phyloP scores from a whole-genome alignment of 1,140 invertebrate species.

The Zaprionus camerounensis region DNA sequence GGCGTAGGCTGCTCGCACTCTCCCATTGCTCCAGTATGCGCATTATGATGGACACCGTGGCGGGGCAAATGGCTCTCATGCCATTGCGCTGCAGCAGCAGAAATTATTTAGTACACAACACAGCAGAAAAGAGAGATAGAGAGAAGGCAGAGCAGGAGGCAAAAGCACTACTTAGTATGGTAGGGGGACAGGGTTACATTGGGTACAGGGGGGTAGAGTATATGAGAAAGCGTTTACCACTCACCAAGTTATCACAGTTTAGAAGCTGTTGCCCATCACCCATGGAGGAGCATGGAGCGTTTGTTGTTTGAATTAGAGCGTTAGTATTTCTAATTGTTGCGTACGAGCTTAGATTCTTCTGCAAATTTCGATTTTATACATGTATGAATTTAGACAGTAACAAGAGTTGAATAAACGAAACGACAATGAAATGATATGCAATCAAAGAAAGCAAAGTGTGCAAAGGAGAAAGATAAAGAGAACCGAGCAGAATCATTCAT shows the following conservation, averaged over 20 bases:
- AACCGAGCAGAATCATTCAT: conserved; percentile 8
- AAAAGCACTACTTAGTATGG: conserved; percentile 36
- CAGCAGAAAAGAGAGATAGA: conserved; percentile 1
- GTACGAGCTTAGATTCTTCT: conserved; percentile 75
- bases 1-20: conserved; percentile 78
- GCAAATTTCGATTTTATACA: conserved; percentile 55
- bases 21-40: conserved; percentile 84
- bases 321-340: conserved; percentile 73
- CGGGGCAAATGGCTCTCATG: conserved; percentile 87
- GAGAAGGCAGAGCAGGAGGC: neutral
- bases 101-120: conserved; percentile 13
- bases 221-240: conserved; percentile 60
- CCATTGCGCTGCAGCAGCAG: conserved; percentile 85
- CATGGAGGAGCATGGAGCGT: conserved; percentile 54
- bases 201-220: conserved; percentile 54
- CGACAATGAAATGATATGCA: conserved; percentile 41
- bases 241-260: conserved; percentile 84
- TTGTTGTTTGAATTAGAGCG: conserved; percentile 73
- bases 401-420: conserved; percentile 50
- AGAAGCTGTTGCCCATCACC: conserved; percentile 76
- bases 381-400: neutral
- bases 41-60: conserved; percentile 87
- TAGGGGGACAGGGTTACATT: conserved; percentile 54
- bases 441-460: conserved; percentile 34
- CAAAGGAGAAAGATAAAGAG: neutral